Conservation (phyloP, 2,797 vertebrate species). For the Neosilurus hyrtlii region DNA sequence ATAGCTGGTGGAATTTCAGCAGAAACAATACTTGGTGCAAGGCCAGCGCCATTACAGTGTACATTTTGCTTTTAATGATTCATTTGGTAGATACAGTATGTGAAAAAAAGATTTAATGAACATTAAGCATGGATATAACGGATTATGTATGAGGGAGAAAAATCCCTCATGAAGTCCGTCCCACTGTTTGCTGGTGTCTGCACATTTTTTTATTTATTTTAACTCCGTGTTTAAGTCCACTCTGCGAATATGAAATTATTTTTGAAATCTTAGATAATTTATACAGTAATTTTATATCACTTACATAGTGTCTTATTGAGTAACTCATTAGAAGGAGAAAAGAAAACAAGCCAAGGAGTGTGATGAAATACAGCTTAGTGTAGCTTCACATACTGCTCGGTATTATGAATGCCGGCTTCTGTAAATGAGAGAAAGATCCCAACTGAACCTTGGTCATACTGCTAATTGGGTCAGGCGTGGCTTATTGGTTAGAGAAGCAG, state of each 20-base stretch:
- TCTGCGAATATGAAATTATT: neutral
- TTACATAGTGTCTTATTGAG: neutral
- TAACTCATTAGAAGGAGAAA: neutral
- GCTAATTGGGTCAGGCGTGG: too few relatives aligned
- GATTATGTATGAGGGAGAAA: too few relatives aligned
- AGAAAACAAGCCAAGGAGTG: neutral
- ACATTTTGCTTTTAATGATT: neutral
- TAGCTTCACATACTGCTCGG: neutral
- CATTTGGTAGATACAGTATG: too few relatives aligned
- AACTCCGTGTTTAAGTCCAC: too few relatives aligned
- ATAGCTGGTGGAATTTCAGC: neutral
- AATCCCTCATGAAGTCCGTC: too few relatives aligned
- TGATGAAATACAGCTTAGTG: neutral
- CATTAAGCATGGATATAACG: too few relatives aligned
- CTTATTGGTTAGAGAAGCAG: too few relatives aligned
- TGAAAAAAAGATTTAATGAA: too few relatives aligned
- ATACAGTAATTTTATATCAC: neutral
- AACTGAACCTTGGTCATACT: neutral
- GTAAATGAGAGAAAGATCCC: neutral
- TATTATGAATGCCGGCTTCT: neutral
- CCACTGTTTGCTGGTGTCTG: too few relatives aligned
- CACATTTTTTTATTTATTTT: neutral
- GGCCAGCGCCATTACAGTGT: neutral
- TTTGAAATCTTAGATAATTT: neutral
- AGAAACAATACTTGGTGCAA: neutral